Conservation (phyloP, 2,888 invertebrate species). For the Drosophila helvetica region DNA sequence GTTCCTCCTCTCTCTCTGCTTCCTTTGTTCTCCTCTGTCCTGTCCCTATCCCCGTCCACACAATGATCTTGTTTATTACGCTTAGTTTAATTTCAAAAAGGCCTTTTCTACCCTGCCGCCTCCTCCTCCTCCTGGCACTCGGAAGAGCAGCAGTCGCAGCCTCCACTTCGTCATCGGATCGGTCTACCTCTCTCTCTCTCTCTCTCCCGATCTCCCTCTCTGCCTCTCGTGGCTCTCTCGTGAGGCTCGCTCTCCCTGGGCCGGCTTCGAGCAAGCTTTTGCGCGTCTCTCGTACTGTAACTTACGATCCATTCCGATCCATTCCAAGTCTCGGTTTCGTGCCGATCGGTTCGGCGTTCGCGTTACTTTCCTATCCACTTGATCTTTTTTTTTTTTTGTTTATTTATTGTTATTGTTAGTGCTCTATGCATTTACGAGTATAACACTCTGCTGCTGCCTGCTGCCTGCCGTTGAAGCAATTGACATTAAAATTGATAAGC, state of each 20-base stretch:
- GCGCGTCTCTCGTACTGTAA: slow-evolving; percentile 11
- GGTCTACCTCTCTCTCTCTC: slow-evolving; percentile 12
- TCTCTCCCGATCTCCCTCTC: slow-evolving; percentile 19
- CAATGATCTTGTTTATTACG: slow-evolving; percentile 52
- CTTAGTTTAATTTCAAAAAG: slow-evolving; percentile 63
- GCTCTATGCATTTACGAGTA: slow-evolving; percentile 44
- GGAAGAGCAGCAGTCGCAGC: neutral
- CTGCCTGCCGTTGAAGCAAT: slow-evolving; percentile 49
- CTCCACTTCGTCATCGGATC: slow-evolving; percentile 10
- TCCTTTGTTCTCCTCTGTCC: slow-evolving; percentile 5
- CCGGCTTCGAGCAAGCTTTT: slow-evolving; percentile 31
- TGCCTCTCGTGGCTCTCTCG: neutral
- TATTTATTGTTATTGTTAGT: slow-evolving; percentile 47
- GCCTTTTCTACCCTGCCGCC: slow-evolving; percentile 28
- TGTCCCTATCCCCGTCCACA: slow-evolving; percentile 3
- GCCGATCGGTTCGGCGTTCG: slow-evolving; percentile 11
- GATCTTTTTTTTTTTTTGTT: neutral
- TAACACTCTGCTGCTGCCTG: slow-evolving; percentile 13
- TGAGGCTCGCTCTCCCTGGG: slow-evolving; percentile 11
- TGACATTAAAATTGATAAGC: slow-evolving; percentile 74
- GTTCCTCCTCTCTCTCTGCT: neutral
- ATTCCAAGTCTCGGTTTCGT: neutral
- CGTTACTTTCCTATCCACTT: slow-evolving; percentile 13
- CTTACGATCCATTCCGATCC: slow-evolving; percentile 14
- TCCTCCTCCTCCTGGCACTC: neutral